These are phyloP conservation scores for Tinamus guttatus DNA, from an alignment of 2,113 vertebrate species.

Conservation along the genomic window DNA sequence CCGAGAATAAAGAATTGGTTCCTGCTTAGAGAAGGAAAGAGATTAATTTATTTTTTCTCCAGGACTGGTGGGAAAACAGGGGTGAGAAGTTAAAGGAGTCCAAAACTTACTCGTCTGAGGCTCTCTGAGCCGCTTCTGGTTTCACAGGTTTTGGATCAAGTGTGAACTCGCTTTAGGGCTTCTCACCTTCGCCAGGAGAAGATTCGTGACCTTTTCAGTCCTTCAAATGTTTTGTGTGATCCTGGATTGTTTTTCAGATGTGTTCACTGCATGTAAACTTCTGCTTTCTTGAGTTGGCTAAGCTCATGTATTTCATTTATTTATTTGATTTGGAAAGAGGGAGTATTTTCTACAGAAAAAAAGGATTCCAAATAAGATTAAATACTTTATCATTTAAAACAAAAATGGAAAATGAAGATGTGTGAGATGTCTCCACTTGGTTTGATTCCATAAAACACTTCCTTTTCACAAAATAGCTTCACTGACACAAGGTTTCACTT, in stretches of 20 bases:
- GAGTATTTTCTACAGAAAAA: too few species aligned
- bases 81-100: not conserved
- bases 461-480: not conserved
- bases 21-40: not conserved
- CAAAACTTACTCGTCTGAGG: accelerated
- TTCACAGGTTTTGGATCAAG: not conserved
- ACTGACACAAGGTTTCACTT: not conserved
- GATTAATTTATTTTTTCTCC: not conserved
- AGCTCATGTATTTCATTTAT: accelerated
- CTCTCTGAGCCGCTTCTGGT: not conserved
- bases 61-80: not conserved
- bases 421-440: not conserved
- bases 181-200: not conserved
- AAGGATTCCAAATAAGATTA: not conserved
- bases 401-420: not conserved
- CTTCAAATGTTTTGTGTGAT: not conserved
- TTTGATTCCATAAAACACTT: not conserved
- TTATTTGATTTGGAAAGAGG: too few species aligned
- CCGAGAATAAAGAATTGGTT: not conserved
- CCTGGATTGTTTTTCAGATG: accelerated
- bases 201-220: not conserved
- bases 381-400: not conserved
- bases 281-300: not conserved
- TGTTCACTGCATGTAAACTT: too few species aligned
- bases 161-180: not conserved